phyloP scores from a whole-genome alignment of 2,113 vertebrate genomes.

The Etheostoma cragini region DNA sequence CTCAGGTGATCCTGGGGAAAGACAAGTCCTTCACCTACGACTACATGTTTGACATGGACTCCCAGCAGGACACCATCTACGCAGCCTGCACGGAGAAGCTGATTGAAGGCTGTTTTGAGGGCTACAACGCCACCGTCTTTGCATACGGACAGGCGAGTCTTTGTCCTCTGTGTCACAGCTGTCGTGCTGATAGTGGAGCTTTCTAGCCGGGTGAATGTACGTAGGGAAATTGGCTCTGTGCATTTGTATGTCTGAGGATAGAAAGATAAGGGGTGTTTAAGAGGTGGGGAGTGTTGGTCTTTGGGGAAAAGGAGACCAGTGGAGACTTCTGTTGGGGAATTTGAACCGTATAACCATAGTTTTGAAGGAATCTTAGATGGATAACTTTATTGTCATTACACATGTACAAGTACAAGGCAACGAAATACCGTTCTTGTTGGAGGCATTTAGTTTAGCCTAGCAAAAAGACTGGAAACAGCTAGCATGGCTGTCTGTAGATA shows the following conservation, averaged over 20 bases:
- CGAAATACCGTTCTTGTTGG: too few species aligned
- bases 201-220: background rate
- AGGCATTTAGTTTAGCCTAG: too few species aligned
- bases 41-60: conserved; percentile 94
- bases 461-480: too few species aligned
- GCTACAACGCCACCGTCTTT: conserved; percentile 97
- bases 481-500: too few species aligned
- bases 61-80: conserved; percentile 91
- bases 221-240: background rate
- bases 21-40: conserved; percentile 99
- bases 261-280: background rate
- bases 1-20: conserved; percentile 96
- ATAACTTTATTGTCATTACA: too few species aligned
- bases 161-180: conserved; percentile 32
- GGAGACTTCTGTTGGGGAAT: background rate
- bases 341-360: background rate
- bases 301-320: conserved; percentile 17
- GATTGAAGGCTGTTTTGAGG: conserved; percentile 97
- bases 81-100: conserved; percentile 92
- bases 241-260: background rate
- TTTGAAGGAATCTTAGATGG: background rate
- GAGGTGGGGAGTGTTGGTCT: conserved; percentile 16
- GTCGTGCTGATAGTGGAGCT: background rate
- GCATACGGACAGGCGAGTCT: conserved; percentile 95
- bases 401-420: too few species aligned